phyloP scores from a whole-genome alignment of 2,797 vertebrate species.

The Tokudaia muenninki region DNA sequence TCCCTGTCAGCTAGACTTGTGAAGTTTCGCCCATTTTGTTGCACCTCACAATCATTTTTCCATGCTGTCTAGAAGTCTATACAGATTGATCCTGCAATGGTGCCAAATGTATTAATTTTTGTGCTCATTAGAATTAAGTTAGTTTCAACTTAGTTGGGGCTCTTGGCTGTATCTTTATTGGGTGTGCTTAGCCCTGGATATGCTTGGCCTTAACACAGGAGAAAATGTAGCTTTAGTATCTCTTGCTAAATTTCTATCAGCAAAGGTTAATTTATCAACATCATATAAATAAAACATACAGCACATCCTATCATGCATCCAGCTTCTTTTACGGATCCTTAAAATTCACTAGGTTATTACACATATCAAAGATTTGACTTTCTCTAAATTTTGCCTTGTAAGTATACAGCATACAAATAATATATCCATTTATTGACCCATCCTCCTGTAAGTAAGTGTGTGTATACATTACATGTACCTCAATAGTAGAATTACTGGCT shows the following conservation, averaged over 20 bases:
- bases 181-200: neutral
- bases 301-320: neutral
- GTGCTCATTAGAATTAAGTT: neutral
- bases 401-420: neutral
- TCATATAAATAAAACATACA: neutral
- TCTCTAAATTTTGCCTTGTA: neutral
- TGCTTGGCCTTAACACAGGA: neutral
- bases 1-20: neutral
- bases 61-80: neutral
- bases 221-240: neutral
- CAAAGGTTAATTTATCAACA: neutral
- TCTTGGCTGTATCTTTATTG: neutral
- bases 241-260: neutral
- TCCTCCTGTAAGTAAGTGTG: neutral
- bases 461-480: too few species aligned
- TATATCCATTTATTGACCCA: neutral
- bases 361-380: neutral
- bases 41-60: neutral
- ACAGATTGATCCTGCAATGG: neutral
- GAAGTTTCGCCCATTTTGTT: neutral
- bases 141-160: neutral
- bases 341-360: neutral
- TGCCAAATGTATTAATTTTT: neutral
- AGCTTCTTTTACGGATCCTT: neutral
- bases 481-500: neutral